phyloP scores from a whole-genome alignment of 2,888 invertebrate genomes.

The Harmothoe impar region DNA sequence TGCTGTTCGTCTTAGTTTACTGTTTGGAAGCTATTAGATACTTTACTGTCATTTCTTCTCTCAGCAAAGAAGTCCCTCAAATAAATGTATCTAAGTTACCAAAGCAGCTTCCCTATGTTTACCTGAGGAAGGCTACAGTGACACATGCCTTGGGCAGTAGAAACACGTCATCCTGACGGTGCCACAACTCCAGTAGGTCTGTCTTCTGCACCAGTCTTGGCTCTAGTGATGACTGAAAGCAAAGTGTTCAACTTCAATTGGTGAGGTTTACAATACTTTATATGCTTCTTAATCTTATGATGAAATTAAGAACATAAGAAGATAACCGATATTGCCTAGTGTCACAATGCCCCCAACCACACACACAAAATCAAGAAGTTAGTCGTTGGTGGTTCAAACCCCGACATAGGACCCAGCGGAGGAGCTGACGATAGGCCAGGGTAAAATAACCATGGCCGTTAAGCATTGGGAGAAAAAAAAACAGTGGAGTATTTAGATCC shows the following conservation, averaged over 20 bases:
- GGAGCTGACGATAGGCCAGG: no score
- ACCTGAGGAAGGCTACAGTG: neutral
- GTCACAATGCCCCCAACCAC: no score
- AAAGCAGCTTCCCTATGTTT: neutral
- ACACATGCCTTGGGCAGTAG: slow-evolving; percentile 30
- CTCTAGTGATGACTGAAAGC: neutral
- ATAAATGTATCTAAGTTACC: no score
- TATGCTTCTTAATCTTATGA: neutral
- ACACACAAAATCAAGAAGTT: no score
- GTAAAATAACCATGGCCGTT: no score
- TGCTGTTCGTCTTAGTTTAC: neutral
- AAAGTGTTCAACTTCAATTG: neutral
- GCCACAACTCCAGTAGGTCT: slow-evolving; percentile 28
- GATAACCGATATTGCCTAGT: no score
- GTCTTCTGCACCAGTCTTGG: slow-evolving; percentile 6
- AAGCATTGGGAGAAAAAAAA: no score
- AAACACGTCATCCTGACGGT: slow-evolving; percentile 40
- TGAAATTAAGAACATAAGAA: neutral
- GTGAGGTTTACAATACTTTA: neutral
- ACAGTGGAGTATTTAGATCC: no score
- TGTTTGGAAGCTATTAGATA: neutral
- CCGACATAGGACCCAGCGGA: no score
- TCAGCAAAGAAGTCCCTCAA: no score
- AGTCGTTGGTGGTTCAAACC: no score
- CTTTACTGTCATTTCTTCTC: no score